Evolutionary conservation across 2,113 vertebrate genomes (phyloP).

Genomic region (Proterorhinus semilunaris): DNA sequence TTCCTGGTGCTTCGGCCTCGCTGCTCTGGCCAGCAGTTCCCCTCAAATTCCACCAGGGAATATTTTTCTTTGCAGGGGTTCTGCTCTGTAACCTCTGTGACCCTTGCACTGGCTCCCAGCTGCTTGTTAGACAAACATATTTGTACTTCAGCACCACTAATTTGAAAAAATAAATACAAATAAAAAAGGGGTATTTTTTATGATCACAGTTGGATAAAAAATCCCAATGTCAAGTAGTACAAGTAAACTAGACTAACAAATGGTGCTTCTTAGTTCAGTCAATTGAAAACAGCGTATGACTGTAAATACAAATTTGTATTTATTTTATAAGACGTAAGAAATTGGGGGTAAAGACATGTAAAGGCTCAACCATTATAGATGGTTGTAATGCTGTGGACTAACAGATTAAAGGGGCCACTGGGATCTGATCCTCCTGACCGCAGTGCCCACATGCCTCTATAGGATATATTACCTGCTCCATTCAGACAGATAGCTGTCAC

Average conservation of each 20-base stretch:
- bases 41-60: slow-evolving; percentile 36
- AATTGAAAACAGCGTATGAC: too few species aligned
- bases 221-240: neutral
- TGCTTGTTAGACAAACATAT: slow-evolving; percentile 32
- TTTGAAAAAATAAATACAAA: neutral
- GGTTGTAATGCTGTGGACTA: neutral
- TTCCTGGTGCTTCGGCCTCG: neutral
- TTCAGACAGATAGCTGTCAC: slow-evolving; percentile 8
- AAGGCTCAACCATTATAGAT: slow-evolving; percentile 8
- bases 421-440: slow-evolving; percentile 6
- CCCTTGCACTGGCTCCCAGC: slow-evolving; percentile 26
- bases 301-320: too few species aligned
- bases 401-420: neutral
- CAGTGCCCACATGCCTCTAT: slow-evolving; percentile 16
- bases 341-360: neutral
- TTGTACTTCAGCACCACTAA: neutral
- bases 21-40: slow-evolving; percentile 29
- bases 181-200: neutral
- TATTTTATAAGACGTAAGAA: too few species aligned
- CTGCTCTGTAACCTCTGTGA: slow-evolving; percentile 18
- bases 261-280: too few species aligned
- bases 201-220: neutral
- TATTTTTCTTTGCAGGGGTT: slow-evolving; percentile 22
- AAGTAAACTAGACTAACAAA: neutral
- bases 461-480: slow-evolving; percentile 17